These are phyloP conservation scores for Cynopterus sphinx DNA, from an alignment of 2,797 vertebrate genomes.

Conservation along the genomic window DNA sequence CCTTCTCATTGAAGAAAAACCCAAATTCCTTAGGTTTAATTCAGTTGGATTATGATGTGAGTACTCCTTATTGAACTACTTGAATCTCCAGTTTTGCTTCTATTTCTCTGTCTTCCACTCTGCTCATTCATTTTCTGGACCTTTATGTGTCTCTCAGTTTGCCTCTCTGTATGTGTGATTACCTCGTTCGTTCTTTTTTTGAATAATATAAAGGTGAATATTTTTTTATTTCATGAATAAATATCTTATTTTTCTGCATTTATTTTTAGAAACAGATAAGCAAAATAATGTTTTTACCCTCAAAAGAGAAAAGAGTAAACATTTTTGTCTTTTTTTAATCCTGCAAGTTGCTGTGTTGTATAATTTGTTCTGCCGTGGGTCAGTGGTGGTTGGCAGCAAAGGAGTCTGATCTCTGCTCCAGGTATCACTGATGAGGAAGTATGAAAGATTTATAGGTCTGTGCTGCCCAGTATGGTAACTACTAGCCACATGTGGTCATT, in stretches of 20 bases:
- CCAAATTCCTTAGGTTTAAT: background rate
- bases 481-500: background rate
- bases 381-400: background rate
- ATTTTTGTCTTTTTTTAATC: background rate
- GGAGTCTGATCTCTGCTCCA: background rate
- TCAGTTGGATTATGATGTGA: background rate
- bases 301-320: background rate
- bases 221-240: slow-evolving; percentile 8
- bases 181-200: background rate
- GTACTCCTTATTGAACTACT: background rate
- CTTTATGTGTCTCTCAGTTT: background rate
- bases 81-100: background rate
- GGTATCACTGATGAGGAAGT: background rate
- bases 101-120: background rate
- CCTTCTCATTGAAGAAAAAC: background rate
- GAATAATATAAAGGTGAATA: background rate
- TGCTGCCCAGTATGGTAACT: background rate
- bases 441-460: background rate
- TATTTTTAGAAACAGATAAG: slow-evolving; percentile 40
- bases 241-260: background rate
- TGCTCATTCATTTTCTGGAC: background rate
- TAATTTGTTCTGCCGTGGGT: background rate
- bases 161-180: background rate
- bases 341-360: background rate
- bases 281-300: slow-evolving; percentile 41